Evolutionary conservation across 2,797 vertebrate genomes (phyloP), one percentile per base, ranked within the genome.

Genomic region (Perodicticus potto): DNA sequence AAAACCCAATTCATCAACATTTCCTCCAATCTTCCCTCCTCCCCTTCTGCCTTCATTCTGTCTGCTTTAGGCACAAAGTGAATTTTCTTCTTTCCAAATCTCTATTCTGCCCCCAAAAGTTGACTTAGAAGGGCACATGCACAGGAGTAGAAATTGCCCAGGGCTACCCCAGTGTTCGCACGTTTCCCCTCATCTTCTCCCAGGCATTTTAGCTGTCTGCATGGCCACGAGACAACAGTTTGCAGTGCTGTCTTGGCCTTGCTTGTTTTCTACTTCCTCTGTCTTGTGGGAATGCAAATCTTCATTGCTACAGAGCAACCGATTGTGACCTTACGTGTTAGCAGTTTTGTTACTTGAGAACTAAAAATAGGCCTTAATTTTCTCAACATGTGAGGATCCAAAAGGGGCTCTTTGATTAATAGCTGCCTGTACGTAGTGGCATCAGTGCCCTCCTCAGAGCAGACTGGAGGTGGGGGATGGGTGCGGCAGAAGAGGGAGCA

Each of bases 341-440:
- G 72, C 86, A 76, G 77, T 90, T 97, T 84, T 97, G 73, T 86
- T 85, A 87, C 84, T 59, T 93, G 94, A 82, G 91, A 96, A 97
- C 89, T 97, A 97, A 98, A 97, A 97, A 97, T 94, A 97, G 87
- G 55, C 40, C 86, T 89, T 95, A 95, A 96, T 97, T 82, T 97
- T 96, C 92, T 95, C 88, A 94, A 95, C 86, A 96, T 90, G 94
- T 95, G 95, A 94, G 43, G 57, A 94, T 94, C 91, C 95, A 96
- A 96, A 98, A 94, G 73, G 91, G 91, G 84, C 69, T 96, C 93
- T 96, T 95, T 96, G 96, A 96, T 97, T 95, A 97, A 97, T 95
- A 97, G 95, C 95, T 97, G 97, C 45, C 97, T 95, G 10, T 94
- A 81, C 23, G 40, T 43, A 3, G 87, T 49, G 78, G 81, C 93